Evolutionary conservation across 2,113 vertebrate genomes (phyloP), one percentile per base, ranked within the genome.

Genomic region (Spizaetus ornatus): DNA sequence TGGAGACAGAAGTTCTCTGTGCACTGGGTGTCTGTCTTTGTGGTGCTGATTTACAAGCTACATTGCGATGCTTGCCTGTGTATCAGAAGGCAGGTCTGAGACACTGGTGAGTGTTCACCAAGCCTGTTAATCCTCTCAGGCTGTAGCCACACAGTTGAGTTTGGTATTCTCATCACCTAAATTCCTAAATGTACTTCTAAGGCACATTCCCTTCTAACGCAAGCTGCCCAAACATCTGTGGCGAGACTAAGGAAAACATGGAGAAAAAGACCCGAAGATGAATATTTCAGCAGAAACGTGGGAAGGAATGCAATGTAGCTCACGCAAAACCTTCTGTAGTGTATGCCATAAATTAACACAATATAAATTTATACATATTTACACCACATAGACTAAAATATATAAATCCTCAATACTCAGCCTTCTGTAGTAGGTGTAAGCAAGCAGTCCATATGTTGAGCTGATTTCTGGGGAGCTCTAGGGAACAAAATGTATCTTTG

Each of bases 281-380:
- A 98, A 98, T 98, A 98, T 98, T 98, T 98, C 97, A 98, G 97
- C 97, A 98, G 96, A 98, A 96, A 97, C 58, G 97, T 98, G 98
- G 97, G 98, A 98, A 98, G 98, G 94, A 98, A 97, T 97, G 97
- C 97, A 96, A 96, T 97, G 96, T 91, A 97, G 97, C 97, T 98
- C 96, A 97, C 91, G 96, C 98, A 98, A 98, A 98, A 97, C 98
- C 98, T 98, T 98, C 98, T 98, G 98, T 97, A 98, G 98, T 63
- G 62, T 98, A 97, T 98, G 98, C 97, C 98, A 98, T 98, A 98
- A 98, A 98, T 98, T 98, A 98, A 97, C 98, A 98, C 98, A 98
- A 98, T 98, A 98, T 98, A 98, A 98, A 98, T 98, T 98, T 98
- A 98, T 98, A 98, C 98, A 98, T 98, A 98, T 98, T 98, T 98